These are phyloP conservation scores for Drosophila saltans DNA, from an alignment of 1,140 invertebrate genomes.

Conservation along the genomic window DNA sequence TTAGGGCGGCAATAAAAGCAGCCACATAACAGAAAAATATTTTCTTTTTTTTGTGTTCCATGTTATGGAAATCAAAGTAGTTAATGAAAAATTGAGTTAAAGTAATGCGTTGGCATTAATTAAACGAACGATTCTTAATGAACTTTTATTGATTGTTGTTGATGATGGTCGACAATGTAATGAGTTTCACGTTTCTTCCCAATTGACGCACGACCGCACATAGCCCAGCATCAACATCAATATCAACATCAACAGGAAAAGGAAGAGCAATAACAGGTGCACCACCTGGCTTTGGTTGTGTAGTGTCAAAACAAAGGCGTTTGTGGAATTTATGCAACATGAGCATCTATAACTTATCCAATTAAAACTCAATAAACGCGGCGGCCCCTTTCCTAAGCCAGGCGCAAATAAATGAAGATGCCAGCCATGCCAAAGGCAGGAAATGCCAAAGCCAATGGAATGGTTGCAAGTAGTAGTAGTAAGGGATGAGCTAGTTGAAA, in stretches of 20 bases:
- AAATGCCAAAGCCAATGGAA: constrained; percentile 26
- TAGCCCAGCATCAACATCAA: background rate
- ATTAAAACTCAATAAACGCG: constrained; percentile 81
- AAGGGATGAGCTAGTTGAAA: background rate
- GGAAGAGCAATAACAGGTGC: constrained; percentile 28
- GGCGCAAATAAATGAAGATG: constrained; percentile 67
- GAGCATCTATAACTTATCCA: constrained; percentile 80
- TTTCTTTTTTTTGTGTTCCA: constrained; percentile 41
- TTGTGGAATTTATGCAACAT: constrained; percentile 79
- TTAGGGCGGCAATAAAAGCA: constrained; percentile 68
- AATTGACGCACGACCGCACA: constrained; percentile 65
- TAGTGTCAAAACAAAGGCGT: constrained; percentile 72
- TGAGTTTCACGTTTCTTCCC: constrained; percentile 62
- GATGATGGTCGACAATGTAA: constrained; percentile 50
- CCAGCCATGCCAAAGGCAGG: constrained; percentile 50
- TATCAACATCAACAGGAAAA: background rate
- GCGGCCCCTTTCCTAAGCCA: constrained; percentile 27
- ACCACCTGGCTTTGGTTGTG: constrained; percentile 21
- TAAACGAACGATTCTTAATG: constrained; percentile 54
- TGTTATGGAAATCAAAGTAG: constrained; percentile 48
- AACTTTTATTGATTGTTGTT: constrained; percentile 64
- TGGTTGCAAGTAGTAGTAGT: constrained; percentile 7
- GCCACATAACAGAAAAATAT: constrained; percentile 49
- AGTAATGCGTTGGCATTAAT: constrained; percentile 56
- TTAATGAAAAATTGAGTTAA: constrained; percentile 52